Conservation (phyloP, 2,797 vertebrate species). For the Carapus acus region DNA sequence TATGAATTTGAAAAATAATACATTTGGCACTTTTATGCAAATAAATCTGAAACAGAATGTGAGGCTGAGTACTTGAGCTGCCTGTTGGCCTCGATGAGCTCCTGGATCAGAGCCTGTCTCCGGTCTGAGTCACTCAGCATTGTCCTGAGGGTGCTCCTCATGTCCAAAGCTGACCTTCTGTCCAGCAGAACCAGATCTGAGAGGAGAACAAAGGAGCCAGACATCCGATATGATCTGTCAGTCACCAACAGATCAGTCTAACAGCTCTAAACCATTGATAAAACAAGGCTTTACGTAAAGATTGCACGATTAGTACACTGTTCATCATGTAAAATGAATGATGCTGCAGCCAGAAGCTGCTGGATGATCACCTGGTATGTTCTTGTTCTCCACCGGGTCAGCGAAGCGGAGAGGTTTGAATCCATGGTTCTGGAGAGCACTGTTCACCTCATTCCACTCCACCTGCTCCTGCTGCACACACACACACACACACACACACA, state of each 20-base stretch:
- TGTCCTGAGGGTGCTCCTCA: conserved; percentile 72
- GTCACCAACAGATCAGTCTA: too few species aligned
- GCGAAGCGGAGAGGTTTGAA: conserved; percentile 75
- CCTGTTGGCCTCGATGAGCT: conserved; percentile 79
- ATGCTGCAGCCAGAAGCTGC: not conserved
- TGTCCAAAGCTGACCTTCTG: conserved; percentile 67
- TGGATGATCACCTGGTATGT: conserved; percentile 65
- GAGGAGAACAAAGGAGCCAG: not conserved
- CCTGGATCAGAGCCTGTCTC: conserved; percentile 78
- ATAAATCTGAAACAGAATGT: too few species aligned
- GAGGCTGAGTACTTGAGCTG: conserved; percentile 74
- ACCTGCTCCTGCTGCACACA: conserved; percentile 74
- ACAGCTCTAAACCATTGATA: too few species aligned
- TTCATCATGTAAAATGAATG: not conserved
- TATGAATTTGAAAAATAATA: too few species aligned
- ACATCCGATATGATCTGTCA: too few species aligned
- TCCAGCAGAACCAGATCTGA: conserved; percentile 80
- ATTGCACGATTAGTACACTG: too few species aligned
- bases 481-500: too few species aligned
- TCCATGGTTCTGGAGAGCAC: conserved; percentile 72
- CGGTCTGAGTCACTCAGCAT: conserved; percentile 79
- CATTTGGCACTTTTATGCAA: too few species aligned
- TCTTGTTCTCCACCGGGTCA: conserved; percentile 64
- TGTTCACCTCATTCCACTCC: conserved; percentile 81
- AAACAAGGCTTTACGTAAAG: too few species aligned